A percentile compares a stretch with the other conserved stretches of the same genome.
Conservation (phyloP, 2,113 vertebrate genomes). For the Ageneiosus marmoratus region DNA sequence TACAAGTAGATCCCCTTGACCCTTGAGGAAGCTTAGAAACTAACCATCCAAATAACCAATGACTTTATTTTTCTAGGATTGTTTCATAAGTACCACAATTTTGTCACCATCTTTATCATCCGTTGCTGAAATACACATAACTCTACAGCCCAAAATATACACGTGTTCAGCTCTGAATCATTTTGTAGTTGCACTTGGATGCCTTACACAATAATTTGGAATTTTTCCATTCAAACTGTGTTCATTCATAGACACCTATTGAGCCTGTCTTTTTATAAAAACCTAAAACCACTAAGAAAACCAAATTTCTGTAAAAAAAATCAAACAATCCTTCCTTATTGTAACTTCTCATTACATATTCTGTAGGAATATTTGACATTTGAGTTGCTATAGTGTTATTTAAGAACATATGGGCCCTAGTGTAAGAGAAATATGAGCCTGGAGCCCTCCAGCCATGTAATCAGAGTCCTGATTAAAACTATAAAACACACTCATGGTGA, state of each 20-base stretch:
- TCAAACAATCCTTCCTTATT: neutral
- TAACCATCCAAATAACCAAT: neutral
- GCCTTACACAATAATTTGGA: neutral
- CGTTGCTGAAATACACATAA: neutral
- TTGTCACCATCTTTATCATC: neutral
- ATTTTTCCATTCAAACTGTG: neutral
- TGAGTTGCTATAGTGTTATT: neutral
- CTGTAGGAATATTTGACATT: neutral
- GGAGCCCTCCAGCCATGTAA: constrained; percentile 26
- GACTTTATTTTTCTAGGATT: neutral
- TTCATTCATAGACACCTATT: neutral
- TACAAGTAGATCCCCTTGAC: neutral
- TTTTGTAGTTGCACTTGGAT: neutral
- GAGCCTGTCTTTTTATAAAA: neutral
- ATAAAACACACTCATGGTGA: constrained; percentile 29
- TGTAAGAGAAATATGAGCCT: constrained; percentile 3
- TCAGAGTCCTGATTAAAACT: constrained; percentile 26
- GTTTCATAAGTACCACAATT: neutral
- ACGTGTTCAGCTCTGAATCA: neutral
- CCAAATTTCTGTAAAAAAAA: neutral
- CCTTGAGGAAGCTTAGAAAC: neutral
- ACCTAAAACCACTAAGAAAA: neutral
- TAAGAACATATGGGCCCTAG: neutral
- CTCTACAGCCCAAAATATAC: neutral
- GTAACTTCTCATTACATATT: neutral